Percentiles rank a stretch among this genome's conserved stretches.
Evolutionary conservation across 2,113 vertebrate species (phyloP).

Genomic region (Chloebia gouldiae): DNA sequence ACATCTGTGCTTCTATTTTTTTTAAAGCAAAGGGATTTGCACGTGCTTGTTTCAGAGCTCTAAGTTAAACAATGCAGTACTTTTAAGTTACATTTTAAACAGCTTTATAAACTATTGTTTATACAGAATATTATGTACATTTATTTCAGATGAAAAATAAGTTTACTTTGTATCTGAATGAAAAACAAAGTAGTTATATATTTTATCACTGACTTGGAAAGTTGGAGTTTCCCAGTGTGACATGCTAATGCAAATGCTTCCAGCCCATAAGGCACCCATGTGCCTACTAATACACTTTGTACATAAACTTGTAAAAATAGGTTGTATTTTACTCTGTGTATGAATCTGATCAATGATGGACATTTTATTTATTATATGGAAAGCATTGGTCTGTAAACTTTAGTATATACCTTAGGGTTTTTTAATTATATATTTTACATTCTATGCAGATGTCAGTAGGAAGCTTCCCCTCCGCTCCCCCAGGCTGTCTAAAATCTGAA

Average conservation of each 20-base stretch:
- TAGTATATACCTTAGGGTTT: conserved; percentile 75
- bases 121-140: conserved; percentile 75
- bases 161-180: conserved; percentile 77
- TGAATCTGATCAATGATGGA: conserved; percentile 77
- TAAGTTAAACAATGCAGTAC: conserved; percentile 66
- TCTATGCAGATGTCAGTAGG: conserved; percentile 70
- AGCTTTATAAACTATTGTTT: conserved; percentile 77
- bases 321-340: conserved; percentile 83
- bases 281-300: conserved; percentile 69
- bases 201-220: conserved; percentile 72
- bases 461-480: background rate
- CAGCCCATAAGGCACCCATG: conserved; percentile 50
- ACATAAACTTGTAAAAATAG: conserved; percentile 81
- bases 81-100: conserved; percentile 70
- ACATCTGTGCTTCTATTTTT: conserved; percentile 49
- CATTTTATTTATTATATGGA: conserved; percentile 83
- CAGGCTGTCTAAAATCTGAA: conserved; percentile 42
- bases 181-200: conserved; percentile 77
- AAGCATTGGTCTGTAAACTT: conserved; percentile 79
- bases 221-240: conserved; percentile 66
- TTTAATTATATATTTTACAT: conserved; percentile 79
- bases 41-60: conserved; percentile 69
- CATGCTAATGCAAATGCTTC: conserved; percentile 63
- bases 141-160: conserved; percentile 74
- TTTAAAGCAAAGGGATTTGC: conserved; percentile 66